phyloP scores from a whole-genome alignment of 2,888 invertebrate species.

The Meteorus cinctellus region DNA sequence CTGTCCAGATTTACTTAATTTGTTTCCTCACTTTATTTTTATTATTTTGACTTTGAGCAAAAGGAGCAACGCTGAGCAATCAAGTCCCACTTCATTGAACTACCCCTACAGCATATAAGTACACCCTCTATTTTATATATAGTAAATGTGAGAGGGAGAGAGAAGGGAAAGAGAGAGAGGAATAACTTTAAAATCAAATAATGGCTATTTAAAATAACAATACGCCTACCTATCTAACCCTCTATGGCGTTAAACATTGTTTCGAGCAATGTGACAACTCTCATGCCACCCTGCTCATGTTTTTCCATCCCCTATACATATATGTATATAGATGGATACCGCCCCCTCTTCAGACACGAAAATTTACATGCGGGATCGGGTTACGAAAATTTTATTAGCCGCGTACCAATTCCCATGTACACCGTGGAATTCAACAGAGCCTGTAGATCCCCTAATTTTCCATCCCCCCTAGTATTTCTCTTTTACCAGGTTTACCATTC shows the following conservation, averaged over 20 bases:
- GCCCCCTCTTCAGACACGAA: slow-evolving; percentile 48
- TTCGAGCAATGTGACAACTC: slow-evolving; percentile 55
- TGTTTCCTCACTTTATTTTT: background rate
- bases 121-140: background rate
- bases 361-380: slow-evolving; percentile 73
- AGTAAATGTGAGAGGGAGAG: background rate
- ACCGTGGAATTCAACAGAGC: slow-evolving; percentile 19
- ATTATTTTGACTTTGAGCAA: background rate
- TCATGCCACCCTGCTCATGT: slow-evolving; percentile 21
- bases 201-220: slow-evolving; percentile 73
- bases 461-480: background rate
- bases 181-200: slow-evolving; percentile 73
- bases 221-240: slow-evolving; percentile 62
- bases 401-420: slow-evolving; percentile 51
- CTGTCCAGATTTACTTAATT: background rate
- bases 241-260: slow-evolving; percentile 71
- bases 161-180: background rate
- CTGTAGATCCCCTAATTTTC: slow-evolving; percentile 27
- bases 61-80: background rate
- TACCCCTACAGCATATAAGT: background rate
- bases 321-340: slow-evolving; percentile 12
- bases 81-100: background rate
- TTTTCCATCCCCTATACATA: slow-evolving; percentile 4
- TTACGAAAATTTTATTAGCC: slow-evolving; percentile 71
- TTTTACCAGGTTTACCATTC: background rate